Evolutionary conservation across 1,140 invertebrate genomes (phyloP), one percentile per base, ranked within the genome.

Genomic region (Orchestia grillus): DNA sequence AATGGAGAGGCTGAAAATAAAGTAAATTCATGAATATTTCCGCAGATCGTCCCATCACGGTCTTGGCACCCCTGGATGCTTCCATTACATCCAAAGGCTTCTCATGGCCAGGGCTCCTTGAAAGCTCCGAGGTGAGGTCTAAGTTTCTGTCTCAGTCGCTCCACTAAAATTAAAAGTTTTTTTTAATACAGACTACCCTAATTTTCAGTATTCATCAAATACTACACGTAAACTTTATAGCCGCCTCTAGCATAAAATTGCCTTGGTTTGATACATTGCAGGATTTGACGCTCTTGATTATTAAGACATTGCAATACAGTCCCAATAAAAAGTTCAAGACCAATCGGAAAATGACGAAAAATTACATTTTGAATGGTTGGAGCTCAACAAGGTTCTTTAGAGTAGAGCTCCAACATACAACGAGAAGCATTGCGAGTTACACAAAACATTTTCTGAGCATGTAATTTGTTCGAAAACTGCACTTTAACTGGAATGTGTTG

Each of bases 31-130:
- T 77, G 6, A 77, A 77, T 77, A 77, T 77, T 45, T 40, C 44
- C 11, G 36, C 92, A 94, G 92, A 94, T 45, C 41, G 36, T 15
- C 96, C 47, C 95, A 95, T 96, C 94, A 96, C 96, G 43, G 77
- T 96, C 40, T 87, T 96, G 44, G 96, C 96, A 0, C 96, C 96
- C 4, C 96, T 96, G 19, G 96, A 96, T 95, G 96, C 96, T 0
- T 96, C 96, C 95, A 96, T 96, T 87, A 96, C 96, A n/a, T 96
- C 96, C 45, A 96, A 96, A 91, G 96, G 96, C 16, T 96, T 96
- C 87, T 96, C 96, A 16, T 96, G 96, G 96, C 96, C 96, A 1
- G 92, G 95, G 11, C 95, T 96, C 41, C 96, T 96, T 53, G 96
- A 92, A 95, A 62, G 95, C 43, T 62, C 94, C n/a, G 96, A 43